phyloP scores from a whole-genome alignment of 23 tunicate species.

The Diplosoma virens region DNA sequence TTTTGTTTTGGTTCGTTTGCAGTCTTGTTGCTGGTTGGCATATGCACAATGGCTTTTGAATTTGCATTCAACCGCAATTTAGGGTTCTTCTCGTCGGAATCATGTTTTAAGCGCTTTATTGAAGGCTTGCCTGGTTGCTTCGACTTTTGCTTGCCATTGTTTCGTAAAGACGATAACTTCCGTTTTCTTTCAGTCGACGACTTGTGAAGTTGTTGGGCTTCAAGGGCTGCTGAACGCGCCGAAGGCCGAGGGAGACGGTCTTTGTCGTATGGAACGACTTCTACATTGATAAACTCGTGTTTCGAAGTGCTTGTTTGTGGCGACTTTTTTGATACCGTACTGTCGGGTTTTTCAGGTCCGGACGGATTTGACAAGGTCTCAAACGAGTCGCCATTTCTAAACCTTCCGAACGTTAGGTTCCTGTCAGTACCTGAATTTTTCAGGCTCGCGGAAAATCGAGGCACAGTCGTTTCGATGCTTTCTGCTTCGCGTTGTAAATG shows the following conservation, averaged over 20 bases:
- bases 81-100: not conserved
- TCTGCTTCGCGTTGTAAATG: conserved; percentile 11
- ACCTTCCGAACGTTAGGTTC: conserved; percentile 23
- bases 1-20: not conserved
- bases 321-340: not conserved
- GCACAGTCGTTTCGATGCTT: not conserved
- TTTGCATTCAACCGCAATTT: not conserved
- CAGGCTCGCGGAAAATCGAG: not conserved
- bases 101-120: conserved; percentile 13
- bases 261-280: conserved; percentile 29
- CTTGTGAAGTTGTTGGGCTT: conserved; percentile 32
- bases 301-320: not conserved
- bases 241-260: conserved; percentile 49
- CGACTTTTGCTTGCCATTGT: not conserved
- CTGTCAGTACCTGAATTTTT: not conserved
- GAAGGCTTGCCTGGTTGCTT: not conserved
- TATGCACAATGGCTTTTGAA: not conserved
- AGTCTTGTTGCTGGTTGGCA: not conserved
- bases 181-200: conserved; percentile 27
- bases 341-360: not conserved
- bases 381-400: conserved; percentile 38
- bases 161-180: conserved; percentile 8
- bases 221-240: conserved; percentile 54
- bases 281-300: not conserved
- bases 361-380: conserved; percentile 31